Percentiles rank a stretch among this genome's conserved stretches.
These are phyloP conservation scores for Latrodectus hesperus DNA, from an alignment of 2,888 invertebrate species.

Conservation along the genomic window DNA sequence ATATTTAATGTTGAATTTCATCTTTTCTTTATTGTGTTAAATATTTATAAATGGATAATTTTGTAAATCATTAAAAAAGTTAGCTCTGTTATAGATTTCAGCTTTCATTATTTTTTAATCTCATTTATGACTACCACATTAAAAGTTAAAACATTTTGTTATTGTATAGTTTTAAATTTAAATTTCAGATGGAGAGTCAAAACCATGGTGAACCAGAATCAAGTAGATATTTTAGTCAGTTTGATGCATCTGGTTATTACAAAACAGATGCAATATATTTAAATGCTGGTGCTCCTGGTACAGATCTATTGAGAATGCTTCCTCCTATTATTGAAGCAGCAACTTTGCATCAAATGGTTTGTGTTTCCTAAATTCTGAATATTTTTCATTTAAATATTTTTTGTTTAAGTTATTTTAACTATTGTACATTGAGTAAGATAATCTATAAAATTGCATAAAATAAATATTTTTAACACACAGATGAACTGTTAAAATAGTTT, in stretches of 20 bases:
- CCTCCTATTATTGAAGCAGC: conserved; percentile 66
- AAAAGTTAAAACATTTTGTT: neutral
- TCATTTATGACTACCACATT: neutral
- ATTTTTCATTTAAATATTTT: neutral
- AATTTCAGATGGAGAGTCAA: conserved; percentile 24
- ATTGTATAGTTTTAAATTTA: neutral
- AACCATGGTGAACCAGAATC: conserved; percentile 23
- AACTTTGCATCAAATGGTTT: conserved; percentile 61
- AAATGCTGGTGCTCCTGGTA: conserved; percentile 66
- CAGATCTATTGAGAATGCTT: conserved; percentile 59
- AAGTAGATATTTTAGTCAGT: conserved; percentile 56
- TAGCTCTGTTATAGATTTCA: too few relatives aligned
- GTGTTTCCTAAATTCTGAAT: neutral
- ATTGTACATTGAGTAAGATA: too few relatives aligned
- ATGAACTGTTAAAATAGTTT: too few relatives aligned
- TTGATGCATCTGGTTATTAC: conserved; percentile 59
- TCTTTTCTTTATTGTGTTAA: too few relatives aligned
- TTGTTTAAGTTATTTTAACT: too few relatives aligned
- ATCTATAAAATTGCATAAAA: too few relatives aligned
- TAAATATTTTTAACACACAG: too few relatives aligned
- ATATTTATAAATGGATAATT: too few relatives aligned
- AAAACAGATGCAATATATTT: conserved; percentile 57
- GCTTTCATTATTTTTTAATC: too few relatives aligned
- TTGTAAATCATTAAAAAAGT: too few relatives aligned
- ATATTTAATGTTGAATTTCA: too few relatives aligned